These are phyloP conservation scores for Erpetoichthys calabaricus DNA, from an alignment of 2,797 vertebrate species.

Conservation along the genomic window DNA sequence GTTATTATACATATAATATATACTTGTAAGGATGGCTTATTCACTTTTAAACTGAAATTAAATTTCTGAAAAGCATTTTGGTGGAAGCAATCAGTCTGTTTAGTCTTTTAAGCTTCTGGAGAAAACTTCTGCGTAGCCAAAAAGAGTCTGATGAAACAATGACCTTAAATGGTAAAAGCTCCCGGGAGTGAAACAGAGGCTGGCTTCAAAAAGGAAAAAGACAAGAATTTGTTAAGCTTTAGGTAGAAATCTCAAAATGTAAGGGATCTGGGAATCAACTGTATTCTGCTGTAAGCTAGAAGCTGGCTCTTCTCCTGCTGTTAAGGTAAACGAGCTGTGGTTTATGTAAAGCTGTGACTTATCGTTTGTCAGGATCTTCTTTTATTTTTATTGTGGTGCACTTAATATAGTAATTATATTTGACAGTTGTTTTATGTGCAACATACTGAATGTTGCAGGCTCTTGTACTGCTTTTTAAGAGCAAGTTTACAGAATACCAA, in stretches of 20 bases:
- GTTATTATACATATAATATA: no score
- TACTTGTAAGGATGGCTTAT: no score
- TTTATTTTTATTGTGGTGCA: conserved; percentile 14
- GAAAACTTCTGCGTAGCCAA: conserved; percentile 47
- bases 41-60: no score
- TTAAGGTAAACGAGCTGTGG: conserved; percentile 58
- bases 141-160: conserved; percentile 79
- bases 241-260: conserved; percentile 53
- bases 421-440: no score
- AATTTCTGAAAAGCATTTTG: conserved; percentile 7
- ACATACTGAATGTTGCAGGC: no score
- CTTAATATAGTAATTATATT: no score
- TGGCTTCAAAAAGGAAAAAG: conserved; percentile 65
- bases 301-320: conserved; percentile 36
- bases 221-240: conserved; percentile 62
- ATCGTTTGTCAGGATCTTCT: background rate
- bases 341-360: conserved; percentile 22
- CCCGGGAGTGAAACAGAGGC: conserved; percentile 91
- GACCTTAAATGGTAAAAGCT: conserved; percentile 99
- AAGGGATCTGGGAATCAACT: conserved; percentile 49
- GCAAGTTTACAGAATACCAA: no score
- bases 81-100: conserved; percentile 25
- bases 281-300: conserved; percentile 36
- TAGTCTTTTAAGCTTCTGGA: conserved; percentile 28
- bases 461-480: no score